These are phyloP conservation scores for Pterocles gutturalis DNA, from an alignment of 2,113 vertebrate species.

Conservation along the genomic window DNA sequence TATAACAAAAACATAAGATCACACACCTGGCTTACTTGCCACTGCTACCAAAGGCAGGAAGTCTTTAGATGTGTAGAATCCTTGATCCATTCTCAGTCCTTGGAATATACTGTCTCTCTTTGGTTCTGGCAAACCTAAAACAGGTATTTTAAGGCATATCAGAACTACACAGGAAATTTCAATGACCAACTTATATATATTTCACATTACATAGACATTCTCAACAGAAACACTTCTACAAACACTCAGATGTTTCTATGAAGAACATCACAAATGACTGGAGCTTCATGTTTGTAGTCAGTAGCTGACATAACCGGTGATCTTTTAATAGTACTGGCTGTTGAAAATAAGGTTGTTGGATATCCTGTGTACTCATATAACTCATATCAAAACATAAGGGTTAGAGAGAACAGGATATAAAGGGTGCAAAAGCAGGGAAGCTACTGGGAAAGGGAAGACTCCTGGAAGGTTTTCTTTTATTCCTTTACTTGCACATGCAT, in stretches of 20 bases:
- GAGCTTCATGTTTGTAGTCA: not conserved
- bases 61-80: slow-evolving; percentile 93
- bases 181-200: not conserved
- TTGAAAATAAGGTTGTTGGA: not conserved
- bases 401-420: not conserved
- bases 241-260: not conserved
- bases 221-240: not conserved
- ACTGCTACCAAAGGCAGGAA: slow-evolving; percentile 90
- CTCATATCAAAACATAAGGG: not conserved
- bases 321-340: not conserved
- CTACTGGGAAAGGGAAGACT: not conserved
- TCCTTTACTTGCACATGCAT: rapidly evolving
- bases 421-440: not conserved
- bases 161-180: not conserved
- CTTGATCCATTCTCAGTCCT: slow-evolving; percentile 83
- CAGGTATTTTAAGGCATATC: not conserved
- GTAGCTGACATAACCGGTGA: not conserved
- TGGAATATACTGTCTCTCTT: slow-evolving; percentile 86
- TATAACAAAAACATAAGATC: not conserved
- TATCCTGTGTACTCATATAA: not conserved
- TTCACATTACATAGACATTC: not conserved
- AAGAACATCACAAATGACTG: not conserved
- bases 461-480: not conserved
- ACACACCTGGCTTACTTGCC: slow-evolving; percentile 89
- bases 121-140: slow-evolving; percentile 90